These are phyloP conservation scores for Athrips mouffetella DNA, from an alignment of 2,888 invertebrate species.

Conservation along the genomic window DNA sequence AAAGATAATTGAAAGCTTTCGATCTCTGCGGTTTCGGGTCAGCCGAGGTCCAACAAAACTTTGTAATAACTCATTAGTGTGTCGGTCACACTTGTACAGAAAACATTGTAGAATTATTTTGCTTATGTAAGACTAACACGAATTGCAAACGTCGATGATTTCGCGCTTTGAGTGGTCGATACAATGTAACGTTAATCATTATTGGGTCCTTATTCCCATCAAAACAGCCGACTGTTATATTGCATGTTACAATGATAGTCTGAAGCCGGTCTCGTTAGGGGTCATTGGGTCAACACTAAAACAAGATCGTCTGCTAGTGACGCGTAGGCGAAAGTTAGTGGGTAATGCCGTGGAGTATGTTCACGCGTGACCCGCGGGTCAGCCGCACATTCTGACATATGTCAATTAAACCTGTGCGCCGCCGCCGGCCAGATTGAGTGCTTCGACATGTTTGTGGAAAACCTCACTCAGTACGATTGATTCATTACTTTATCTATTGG, in stretches of 20 bases:
- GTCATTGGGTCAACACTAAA: conserved; percentile 44
- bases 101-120: conserved; percentile 1
- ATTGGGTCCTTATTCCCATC: not conserved
- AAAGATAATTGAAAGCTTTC: conserved; percentile 14
- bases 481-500: conserved; percentile 62
- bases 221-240: not conserved
- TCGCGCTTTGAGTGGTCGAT: not conserved
- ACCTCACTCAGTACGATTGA: conserved; percentile 64
- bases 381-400: conserved; percentile 73
- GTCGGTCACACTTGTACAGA: conserved; percentile 9
- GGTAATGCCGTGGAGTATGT: conserved; percentile 64
- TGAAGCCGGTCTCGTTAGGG: conserved; percentile 32
- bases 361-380: conserved; percentile 72
- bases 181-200: not conserved
- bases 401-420: conserved; percentile 70
- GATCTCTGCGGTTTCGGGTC: conserved; percentile 10
- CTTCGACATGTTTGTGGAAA: conserved; percentile 74
- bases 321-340: conserved; percentile 64
- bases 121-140: conserved; percentile 2
- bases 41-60: conserved; percentile 9
- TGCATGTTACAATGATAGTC: conserved; percentile 12
- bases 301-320: conserved; percentile 48
- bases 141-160: not conserved
- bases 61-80: conserved; percentile 12
- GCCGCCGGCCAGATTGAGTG: conserved; percentile 68